A percentile compares a stretch with the other conserved stretches of the same genome.
Conservation (phyloP, 2,888 invertebrate genomes). For the Conops quadrifasciatus region DNA sequence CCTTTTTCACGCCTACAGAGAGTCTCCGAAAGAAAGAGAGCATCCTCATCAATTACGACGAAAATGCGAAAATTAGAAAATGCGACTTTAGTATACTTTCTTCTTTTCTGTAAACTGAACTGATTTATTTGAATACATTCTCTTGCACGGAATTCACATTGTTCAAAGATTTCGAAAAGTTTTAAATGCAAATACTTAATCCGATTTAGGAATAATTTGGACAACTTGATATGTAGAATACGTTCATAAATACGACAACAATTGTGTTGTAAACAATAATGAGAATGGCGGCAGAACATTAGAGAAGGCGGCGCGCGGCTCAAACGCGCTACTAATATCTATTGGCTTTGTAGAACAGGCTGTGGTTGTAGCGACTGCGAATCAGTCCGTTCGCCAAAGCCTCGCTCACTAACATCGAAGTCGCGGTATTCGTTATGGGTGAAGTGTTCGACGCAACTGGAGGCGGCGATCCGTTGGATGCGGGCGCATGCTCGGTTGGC, state of each 20-base stretch:
- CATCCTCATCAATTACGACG: no score
- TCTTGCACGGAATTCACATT: no score
- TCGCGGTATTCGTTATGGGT: background rate
- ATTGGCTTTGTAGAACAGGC: background rate
- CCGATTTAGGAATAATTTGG: constrained; percentile 3
- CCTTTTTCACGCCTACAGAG: no score
- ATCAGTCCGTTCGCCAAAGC: background rate
- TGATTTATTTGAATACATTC: no score
- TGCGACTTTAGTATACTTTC: no score
- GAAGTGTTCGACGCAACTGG: background rate
- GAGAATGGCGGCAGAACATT: background rate
- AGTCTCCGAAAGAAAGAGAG: no score
- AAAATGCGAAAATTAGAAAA: no score
- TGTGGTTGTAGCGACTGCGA: constrained; percentile 19
- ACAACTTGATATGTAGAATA: constrained; percentile 9
- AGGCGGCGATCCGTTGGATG: background rate
- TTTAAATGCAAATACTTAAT: background rate
- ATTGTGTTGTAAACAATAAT: background rate
- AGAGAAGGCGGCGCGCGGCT: background rate
- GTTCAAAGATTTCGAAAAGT: no score
- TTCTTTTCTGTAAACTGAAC: no score
- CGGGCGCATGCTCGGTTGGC: background rate
- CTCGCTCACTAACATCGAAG: background rate
- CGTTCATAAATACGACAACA: constrained; percentile 8
- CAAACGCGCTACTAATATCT: background rate